These are phyloP conservation scores for Erythrocebus patas DNA, from an alignment of 2,113 vertebrate species.

Conservation along the genomic window DNA sequence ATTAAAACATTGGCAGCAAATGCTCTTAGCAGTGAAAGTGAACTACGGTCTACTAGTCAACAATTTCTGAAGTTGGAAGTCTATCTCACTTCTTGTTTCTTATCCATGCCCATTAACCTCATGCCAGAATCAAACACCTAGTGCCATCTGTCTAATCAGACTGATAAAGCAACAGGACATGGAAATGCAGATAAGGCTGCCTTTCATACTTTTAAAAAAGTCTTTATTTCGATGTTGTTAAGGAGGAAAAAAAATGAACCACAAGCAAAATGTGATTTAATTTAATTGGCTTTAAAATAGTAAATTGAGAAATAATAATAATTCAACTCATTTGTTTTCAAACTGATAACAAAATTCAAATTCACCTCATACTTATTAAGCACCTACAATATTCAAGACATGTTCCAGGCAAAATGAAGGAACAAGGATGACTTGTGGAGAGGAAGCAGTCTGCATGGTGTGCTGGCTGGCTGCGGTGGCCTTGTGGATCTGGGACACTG, in stretches of 20 bases:
- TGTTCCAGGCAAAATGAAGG: neutral
- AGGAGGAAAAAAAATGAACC: neutral
- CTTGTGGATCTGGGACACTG: neutral
- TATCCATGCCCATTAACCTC: neutral
- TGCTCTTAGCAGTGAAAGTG: neutral
- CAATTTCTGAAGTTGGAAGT: slow-evolving; percentile 47
- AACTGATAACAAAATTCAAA: neutral
- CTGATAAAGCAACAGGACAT: neutral
- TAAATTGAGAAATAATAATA: neutral
- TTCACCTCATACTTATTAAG: neutral
- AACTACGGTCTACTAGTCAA: slow-evolving; percentile 53
- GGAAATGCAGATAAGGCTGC: neutral
- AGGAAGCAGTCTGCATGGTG: neutral
- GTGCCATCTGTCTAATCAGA: slow-evolving; percentile 42
- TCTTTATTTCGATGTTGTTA: neutral
- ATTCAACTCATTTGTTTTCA: neutral
- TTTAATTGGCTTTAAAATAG: slow-evolving; percentile 21
- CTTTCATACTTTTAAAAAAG: neutral
- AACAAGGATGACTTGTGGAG: neutral
- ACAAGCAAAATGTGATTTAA: neutral
- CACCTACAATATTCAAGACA: neutral
- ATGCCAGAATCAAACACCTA: neutral
- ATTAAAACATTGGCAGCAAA: slow-evolving; percentile 43
- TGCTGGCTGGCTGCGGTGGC: neutral
- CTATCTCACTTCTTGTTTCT: neutral